phyloP scores from a whole-genome alignment of 1,140 invertebrate genomes.

The Lasaia peninsularis region DNA sequence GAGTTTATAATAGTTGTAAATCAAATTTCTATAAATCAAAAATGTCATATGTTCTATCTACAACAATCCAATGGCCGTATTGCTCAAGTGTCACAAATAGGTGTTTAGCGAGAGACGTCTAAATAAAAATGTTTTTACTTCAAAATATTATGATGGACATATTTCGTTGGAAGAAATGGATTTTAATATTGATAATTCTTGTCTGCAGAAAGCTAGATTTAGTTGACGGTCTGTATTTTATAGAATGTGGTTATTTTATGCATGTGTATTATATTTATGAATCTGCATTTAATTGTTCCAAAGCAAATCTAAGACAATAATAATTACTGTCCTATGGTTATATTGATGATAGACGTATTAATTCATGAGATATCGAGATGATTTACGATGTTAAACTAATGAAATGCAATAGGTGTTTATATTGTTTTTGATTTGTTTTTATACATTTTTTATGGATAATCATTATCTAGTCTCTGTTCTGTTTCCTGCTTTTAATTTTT shows the following conservation, averaged over 20 bases:
- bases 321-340: too few relatives aligned
- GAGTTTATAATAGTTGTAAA: slow-evolving; percentile 14
- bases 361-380: too few relatives aligned
- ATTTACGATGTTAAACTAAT: too few relatives aligned
- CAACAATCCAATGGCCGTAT: slow-evolving; percentile 55
- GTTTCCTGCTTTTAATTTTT: too few relatives aligned
- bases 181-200: slow-evolving; percentile 43
- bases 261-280: slow-evolving; percentile 8
- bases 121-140: slow-evolving; percentile 50
- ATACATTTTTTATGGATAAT: too few relatives aligned
- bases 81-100: slow-evolving; percentile 49
- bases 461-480: too few relatives aligned
- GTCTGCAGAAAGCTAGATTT: slow-evolving; percentile 37
- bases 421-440: too few relatives aligned
- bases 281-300: too few relatives aligned
- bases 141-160: slow-evolving; percentile 56
- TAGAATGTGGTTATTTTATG: slow-evolving; percentile 21
- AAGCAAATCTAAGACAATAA: too few relatives aligned
- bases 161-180: slow-evolving; percentile 47
- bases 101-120: slow-evolving; percentile 46
- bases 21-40: slow-evolving; percentile 23
- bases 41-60: slow-evolving; percentile 49
- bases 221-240: slow-evolving; percentile 46
- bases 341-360: too few relatives aligned
- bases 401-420: too few relatives aligned